Percentiles rank a stretch among this genome's conserved stretches.
Evolutionary conservation across 2,888 invertebrate species (phyloP).

Genomic region (Bombylius discolor): DNA sequence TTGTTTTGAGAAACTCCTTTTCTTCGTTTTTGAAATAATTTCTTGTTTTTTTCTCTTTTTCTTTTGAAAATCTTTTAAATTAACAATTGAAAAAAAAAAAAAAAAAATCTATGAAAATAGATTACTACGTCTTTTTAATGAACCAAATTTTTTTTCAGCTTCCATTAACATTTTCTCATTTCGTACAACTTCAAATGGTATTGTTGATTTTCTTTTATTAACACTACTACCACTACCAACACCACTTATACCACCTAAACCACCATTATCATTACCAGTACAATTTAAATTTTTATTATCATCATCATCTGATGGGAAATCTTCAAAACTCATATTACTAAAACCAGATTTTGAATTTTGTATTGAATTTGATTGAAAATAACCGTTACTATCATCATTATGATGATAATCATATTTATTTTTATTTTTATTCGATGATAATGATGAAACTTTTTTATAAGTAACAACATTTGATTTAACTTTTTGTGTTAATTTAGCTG

Average conservation of each 20-base stretch:
- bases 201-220: conserved; percentile 28
- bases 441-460: conserved; percentile 29
- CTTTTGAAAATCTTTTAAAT: no score
- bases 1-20: no score
- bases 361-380: conserved; percentile 34
- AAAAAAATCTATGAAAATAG: conserved; percentile 37
- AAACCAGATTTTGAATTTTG: conserved; percentile 44
- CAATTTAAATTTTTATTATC: conserved; percentile 27
- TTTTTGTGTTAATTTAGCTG: conserved; percentile 33
- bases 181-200: conserved; percentile 52
- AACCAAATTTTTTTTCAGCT: conserved; percentile 39
- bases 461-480: conserved; percentile 27
- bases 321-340: conserved; percentile 63
- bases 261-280: conserved; percentile 7
- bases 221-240: no score
- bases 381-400: conserved; percentile 19
- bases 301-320: conserved; percentile 55
- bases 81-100: no score
- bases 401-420: conserved; percentile 16
- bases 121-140: conserved; percentile 40
- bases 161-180: conserved; percentile 39
- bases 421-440: conserved; percentile 19
- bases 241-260: no score
- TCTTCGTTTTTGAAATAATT: no score
- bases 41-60: no score